Percentiles rank a stretch among this genome's conserved stretches.
These are phyloP conservation scores for Rhagologus leucostigma DNA, from an alignment of 2,113 vertebrate species.

Conservation along the genomic window DNA sequence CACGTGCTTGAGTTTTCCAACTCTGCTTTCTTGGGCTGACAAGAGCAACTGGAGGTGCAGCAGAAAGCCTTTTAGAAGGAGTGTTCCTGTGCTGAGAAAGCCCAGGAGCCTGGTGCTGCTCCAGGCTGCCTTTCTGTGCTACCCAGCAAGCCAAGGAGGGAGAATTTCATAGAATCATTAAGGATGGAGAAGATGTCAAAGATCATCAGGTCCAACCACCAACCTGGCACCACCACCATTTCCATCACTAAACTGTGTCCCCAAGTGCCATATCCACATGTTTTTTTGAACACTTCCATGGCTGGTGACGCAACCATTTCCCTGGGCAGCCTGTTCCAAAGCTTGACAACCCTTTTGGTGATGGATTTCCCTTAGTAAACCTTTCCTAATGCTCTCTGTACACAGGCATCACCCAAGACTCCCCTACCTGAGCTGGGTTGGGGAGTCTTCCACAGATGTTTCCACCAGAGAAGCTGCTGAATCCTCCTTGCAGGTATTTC, in stretches of 20 bases:
- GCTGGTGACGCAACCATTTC: neutral
- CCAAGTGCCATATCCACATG: neutral
- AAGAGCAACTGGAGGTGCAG: neutral
- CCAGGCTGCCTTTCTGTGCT: neutral
- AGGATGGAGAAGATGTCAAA: neutral
- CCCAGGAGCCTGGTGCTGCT: neutral
- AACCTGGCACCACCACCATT: neutral
- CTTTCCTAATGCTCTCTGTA: neutral
- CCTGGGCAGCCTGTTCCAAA: neutral
- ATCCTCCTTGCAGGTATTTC: neutral
- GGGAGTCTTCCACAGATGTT: neutral
- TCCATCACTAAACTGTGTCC: neutral
- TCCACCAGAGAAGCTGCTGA: neutral
- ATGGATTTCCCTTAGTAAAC: neutral
- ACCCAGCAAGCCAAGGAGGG: neutral
- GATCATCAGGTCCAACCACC: neutral
- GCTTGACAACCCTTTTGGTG: neutral
- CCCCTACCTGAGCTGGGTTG: neutral
- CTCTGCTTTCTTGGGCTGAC: neutral
- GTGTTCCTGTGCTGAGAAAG: neutral
- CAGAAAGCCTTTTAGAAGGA: neutral
- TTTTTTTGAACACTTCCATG: neutral
- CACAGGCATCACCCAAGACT: neutral
- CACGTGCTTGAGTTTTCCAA: neutral
- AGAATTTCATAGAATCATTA: neutral